phyloP scores from a whole-genome alignment of 2,113 vertebrate genomes.

The Orientallactaga bullata region DNA sequence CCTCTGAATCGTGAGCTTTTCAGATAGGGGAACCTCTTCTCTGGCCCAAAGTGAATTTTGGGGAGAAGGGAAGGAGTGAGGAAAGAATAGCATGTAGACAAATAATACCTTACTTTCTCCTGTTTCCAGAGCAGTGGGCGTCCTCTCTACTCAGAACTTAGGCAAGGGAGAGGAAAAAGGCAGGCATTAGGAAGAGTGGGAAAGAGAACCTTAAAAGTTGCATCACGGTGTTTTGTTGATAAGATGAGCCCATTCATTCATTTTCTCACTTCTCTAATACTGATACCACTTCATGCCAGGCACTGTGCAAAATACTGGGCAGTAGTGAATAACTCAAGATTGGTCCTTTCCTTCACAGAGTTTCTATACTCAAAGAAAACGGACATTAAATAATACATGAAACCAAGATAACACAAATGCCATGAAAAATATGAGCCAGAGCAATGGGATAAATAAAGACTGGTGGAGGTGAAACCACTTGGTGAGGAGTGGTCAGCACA shows the following conservation, averaged over 20 bases:
- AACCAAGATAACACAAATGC: slow-evolving; percentile 7
- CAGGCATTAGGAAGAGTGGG: not conserved
- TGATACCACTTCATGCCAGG: not conserved
- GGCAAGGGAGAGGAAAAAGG: not conserved
- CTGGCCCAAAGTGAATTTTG: not conserved
- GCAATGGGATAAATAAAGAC: not conserved
- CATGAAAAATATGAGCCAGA: not conserved
- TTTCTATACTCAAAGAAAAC: not conserved
- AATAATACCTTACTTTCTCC: not conserved
- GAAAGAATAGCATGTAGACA: not conserved
- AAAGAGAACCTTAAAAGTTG: not conserved
- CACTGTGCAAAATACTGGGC: not conserved
- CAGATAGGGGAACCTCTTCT: not conserved
- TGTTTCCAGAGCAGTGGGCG: not conserved
- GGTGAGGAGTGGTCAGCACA: not conserved
- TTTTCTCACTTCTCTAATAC: not conserved
- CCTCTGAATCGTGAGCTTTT: not conserved
- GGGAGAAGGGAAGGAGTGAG: not conserved
- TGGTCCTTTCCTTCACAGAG: not conserved
- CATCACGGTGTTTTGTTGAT: slow-evolving; percentile 20
- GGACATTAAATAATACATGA: not conserved
- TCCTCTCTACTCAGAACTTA: not conserved
- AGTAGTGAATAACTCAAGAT: not conserved
- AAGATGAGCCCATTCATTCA: slow-evolving; percentile 32
- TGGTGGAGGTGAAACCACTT: not conserved